Evolutionary conservation across 2,888 invertebrate species (phyloP), one percentile per base, ranked within the genome.

Genomic region (Allygus modestus): DNA sequence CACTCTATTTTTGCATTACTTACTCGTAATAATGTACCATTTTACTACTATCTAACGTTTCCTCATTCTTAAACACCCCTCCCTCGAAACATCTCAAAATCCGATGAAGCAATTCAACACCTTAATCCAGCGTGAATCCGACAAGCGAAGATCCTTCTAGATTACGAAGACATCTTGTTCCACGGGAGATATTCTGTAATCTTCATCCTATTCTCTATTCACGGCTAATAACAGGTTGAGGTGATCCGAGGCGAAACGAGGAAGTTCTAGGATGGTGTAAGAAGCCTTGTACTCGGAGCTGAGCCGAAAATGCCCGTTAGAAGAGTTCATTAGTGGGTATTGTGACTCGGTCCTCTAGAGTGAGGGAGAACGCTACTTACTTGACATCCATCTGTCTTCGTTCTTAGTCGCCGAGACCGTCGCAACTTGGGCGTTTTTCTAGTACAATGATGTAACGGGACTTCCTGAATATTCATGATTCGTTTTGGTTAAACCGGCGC

Each of bases 111-210:
- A 11, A 58, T 58, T 58, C 9, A 58, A 23, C 20, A 20, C 12
- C 23, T 0, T 65, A 31, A 65, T 65, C 28, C 28, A 65, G 12
- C 65, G 65, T 65, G 65, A 65, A 65, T 28, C 65, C 65, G 7
- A 65, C 65, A 65, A 20, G 65, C 15, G 28, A 15, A 65, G 65
- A 65, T 65, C 65, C 31, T 58, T n/a, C 65, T 31, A 65, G 65
- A 65, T 65, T 65, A 65, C 28, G 1, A 12, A 1, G 31, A 65
- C 31, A 17, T 23, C 58, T 58, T 65, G 65, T 31, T 28, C 65
- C 65, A 65, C 58, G 28, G 5, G 1, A 65, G 65, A 31, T 31
- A 26, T 58, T 58, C 51, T 9, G 58, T 65, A 31, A 65, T 65
- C 28, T 28, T 58, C 51, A 51, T 51, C 58, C 28, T 17, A 11